phyloP scores from a whole-genome alignment of 2,113 vertebrate genomes.

The Dipodomys ordii region DNA sequence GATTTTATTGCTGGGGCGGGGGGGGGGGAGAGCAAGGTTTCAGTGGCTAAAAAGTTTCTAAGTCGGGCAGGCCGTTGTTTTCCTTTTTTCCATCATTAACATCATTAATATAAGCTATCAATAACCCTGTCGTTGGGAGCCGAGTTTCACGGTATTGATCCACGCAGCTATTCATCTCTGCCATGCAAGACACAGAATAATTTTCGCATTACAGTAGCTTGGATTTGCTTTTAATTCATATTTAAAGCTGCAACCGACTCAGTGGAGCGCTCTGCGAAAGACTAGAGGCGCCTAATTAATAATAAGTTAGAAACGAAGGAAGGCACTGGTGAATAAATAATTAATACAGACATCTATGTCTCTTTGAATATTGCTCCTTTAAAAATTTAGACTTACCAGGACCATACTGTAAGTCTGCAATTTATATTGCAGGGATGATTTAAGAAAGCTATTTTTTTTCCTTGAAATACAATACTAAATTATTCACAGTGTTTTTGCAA shows the following conservation, averaged over 20 bases:
- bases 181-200: conserved; percentile 93
- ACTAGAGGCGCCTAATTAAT: conserved; percentile 95
- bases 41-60: conserved; percentile 89
- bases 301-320: conserved; percentile 94
- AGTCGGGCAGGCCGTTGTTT: conserved; percentile 86
- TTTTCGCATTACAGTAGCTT: conserved; percentile 93
- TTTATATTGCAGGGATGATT: conserved; percentile 88
- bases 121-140: conserved; percentile 93
- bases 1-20: conserved; percentile 80
- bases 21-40: conserved; percentile 42
- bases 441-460: conserved; percentile 89
- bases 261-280: conserved; percentile 90
- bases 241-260: conserved; percentile 92
- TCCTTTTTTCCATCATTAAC: conserved; percentile 90
- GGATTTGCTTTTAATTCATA: conserved; percentile 95
- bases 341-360: conserved; percentile 92
- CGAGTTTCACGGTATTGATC: conserved; percentile 95
- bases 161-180: conserved; percentile 92
- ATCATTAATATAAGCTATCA: conserved; percentile 92
- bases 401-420: conserved; percentile 88
- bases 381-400: conserved; percentile 89
- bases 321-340: conserved; percentile 92
- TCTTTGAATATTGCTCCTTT: conserved; percentile 92
- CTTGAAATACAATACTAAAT: conserved; percentile 89
- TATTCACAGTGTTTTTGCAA: conserved; percentile 89